Evolutionary conservation across 1,140 invertebrate genomes (phyloP), one percentile per base, ranked within the genome.

Genomic region (Drosophila insularis): DNA sequence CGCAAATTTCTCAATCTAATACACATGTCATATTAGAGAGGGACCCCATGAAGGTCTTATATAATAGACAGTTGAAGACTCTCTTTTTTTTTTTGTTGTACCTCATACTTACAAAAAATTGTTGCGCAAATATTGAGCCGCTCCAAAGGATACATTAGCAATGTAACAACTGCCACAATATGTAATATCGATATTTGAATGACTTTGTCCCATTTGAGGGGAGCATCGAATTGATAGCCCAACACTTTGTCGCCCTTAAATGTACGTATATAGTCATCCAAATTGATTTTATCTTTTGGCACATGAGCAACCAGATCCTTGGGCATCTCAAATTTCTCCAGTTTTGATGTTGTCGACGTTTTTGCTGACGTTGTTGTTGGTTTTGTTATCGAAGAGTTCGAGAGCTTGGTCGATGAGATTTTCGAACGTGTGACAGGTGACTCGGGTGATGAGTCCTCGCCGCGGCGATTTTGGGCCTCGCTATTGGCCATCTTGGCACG

Each of bases 171-270:
- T 2, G 63, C 64, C 5, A 74, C 64, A 4, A 93, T 32, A 58
- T 93, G 92, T 21, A 91, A 69, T 21, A 92, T 55, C 11, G 63
- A 75, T 27, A 93, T 92, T 68, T 82, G 72, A 32, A 92, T 91
- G 46, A 92, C 81, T 84, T 93, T 92, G 37, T 81, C 75, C 92
- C 92, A 93, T 56, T 92, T 92, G 2, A 93, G 74, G 0, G 91
- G 84, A 0, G 92, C 92, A 39, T 92, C 67, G 23, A 92, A 85
- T 39, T 91, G 68, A 19, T 74, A 68, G 31, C 91, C 91, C 1
- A 91, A 63, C 5, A 91, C 64, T 10, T 68, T 77, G 35, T 90
- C 89, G 32, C 90, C 90, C 39, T 90, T 73, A 10, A 91, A 91
- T 10, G 68, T 77, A 46, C 63, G 60, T 10, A 72, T 90, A 19